Percentiles rank a stretch among this genome's conserved stretches.
phyloP scores from a whole-genome alignment of 2,797 vertebrate species.

The Lutjanus argentimaculatus region DNA sequence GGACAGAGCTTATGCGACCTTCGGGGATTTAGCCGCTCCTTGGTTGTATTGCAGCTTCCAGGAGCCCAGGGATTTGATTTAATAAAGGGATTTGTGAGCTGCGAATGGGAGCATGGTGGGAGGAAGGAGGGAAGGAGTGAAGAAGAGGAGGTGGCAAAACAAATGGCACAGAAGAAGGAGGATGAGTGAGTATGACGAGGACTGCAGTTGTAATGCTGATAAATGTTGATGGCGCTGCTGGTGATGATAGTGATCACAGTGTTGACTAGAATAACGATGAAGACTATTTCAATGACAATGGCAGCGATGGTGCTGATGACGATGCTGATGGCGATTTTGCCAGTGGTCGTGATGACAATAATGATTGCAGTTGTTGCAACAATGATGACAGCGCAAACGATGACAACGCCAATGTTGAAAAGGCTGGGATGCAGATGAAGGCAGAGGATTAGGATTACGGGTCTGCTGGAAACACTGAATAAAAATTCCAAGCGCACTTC shows the following conservation, averaged over 20 bases:
- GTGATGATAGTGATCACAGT: constrained; percentile 13
- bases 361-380: constrained; percentile 1
- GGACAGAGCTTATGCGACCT: constrained; percentile 69
- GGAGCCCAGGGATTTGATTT: constrained; percentile 74
- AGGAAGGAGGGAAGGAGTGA: constrained; percentile 20
- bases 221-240: background rate
- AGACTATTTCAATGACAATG: constrained; percentile 4
- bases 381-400: background rate
- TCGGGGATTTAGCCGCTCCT: constrained; percentile 65
- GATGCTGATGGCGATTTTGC: background rate
- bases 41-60: constrained; percentile 65
- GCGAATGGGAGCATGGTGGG: constrained; percentile 33
- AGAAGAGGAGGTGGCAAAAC: constrained; percentile 16
- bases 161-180: constrained; percentile 20
- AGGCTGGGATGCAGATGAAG: constrained; percentile 4
- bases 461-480: background rate
- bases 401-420: background rate
- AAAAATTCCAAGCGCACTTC: background rate
- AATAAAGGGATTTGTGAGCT: constrained; percentile 76
- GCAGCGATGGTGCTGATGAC: background rate
- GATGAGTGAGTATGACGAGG: constrained; percentile 2
- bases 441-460: constrained; percentile 6
- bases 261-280: constrained; percentile 22
- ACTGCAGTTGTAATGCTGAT: constrained; percentile 13
- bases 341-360: constrained; percentile 5